Evolutionary conservation across 2,888 invertebrate species (phyloP), one percentile per base, ranked within the genome.

Genomic region (Torymus texanus): DNA sequence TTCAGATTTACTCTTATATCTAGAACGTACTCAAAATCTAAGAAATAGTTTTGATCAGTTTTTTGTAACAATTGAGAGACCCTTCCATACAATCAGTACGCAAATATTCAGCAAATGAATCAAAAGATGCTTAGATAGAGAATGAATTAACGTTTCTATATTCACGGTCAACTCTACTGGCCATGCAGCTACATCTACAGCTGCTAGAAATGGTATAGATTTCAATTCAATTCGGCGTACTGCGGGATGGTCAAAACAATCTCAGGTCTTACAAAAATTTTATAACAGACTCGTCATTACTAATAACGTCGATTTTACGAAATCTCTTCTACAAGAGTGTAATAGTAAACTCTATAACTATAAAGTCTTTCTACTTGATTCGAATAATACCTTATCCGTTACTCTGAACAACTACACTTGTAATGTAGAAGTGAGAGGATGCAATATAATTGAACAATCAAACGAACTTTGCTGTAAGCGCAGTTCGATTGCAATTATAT

Each of bases 341-440:
- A 63, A 63, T 63, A 41, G 41, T 14, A 41, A 29, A 41, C n/a
- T 1, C n/a, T 5, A 63, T 63, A 24, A 2, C 12, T 0, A 41
- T 12, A 1, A n/a, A 63, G 4, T 63, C 14, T 24, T 24, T 24
- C 2, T 24, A 24, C 2, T 24, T 29, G 5, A 29, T 29, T 29
- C 3, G 4, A 3, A 3, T 5, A 29, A n/a, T 10, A 50, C n/a
- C 13, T n/a, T 41, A n/a, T 24, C 5, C 11, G 41, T 10, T 63
- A 41, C 63, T 63, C 63, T 63, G 21, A 63, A 63, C 50, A 63
- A 63, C 63, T 63, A 63, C 63, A 14, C 1, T 63, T n/a, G 63
- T 63, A 63, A 63, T 63, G 63, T 63, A 63, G 41, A 16, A 50
- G 16, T 16, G 10, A 16, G 50, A 41, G 63, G 50, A 63, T 11